Base-by-base conservation (phyloP, 2,797 vertebrate species). In the Sylvia borin region DNA sequence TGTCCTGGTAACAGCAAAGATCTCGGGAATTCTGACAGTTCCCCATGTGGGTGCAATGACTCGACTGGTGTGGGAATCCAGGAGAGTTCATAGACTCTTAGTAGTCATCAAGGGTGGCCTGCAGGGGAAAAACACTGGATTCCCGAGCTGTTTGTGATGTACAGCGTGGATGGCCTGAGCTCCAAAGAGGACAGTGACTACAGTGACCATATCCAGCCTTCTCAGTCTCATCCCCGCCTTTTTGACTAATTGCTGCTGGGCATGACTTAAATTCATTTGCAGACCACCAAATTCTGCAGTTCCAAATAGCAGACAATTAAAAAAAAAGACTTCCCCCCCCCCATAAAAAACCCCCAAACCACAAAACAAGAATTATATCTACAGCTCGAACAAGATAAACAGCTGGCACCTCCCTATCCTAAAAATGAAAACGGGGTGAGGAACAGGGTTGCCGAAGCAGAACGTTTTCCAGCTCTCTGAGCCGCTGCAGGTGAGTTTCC, bases 251-350 rank as follows among this genome's bases (percentile, higher is more conserved):
- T 58, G 54, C 43, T 80, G n/a, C 43, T 42, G 60, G 36, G 21
- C 5, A 2, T 38, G 12, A 32, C n/a, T 81, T 81, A 42, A 75
- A 51, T 48, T 54, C 32, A 10, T 42, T 25, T 70, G 38, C 55
- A 70, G 48, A 29, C 16, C 54, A 38, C 53, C 18, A 42, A 48
- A 77, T 34, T 13, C 19, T 19, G 47, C 1, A 2, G 31, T 65
- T 85, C 26, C 16, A 58, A 76, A 51, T 45, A 45, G 7, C 47
- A 24, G 55, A 16, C 12, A n/a, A 50, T 29, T 34, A 14, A 19
- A 25, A n/a, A 26, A 38, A 31, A 19, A 3, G 11, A 12, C 8
- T 2, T 14, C 3, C 42, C 3, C 43, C 5, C 11, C 22, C 10
- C 15, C 11, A 55, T n/a, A 19, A 48, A 27, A 26, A 45, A 36